A percentile compares a stretch with the other conserved stretches of the same genome.
Evolutionary conservation across 2,113 vertebrate species (phyloP).

Genomic region (Elephas maximus): DNA sequence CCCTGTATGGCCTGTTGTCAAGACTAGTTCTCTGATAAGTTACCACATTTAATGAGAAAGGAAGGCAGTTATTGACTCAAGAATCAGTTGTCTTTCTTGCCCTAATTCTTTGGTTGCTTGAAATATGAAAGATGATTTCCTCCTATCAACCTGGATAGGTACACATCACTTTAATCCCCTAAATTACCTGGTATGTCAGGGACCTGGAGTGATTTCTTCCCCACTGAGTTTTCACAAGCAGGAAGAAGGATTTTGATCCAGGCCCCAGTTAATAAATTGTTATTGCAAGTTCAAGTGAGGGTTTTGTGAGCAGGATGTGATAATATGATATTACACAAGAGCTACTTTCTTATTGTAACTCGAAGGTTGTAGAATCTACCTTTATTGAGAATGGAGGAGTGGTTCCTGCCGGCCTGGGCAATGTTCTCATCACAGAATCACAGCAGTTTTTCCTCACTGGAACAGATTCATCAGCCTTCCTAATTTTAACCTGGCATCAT

Average conservation of each 20-base stretch:
- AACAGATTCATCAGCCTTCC: not conserved
- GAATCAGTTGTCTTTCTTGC: not conserved
- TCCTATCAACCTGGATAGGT: slow-evolving; percentile 7
- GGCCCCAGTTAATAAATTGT: not conserved
- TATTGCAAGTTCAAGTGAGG: not conserved
- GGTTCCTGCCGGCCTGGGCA: not conserved
- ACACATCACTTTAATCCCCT: not conserved
- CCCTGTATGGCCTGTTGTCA: fast-evolving
- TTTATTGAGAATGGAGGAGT: not conserved
- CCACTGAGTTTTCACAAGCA: not conserved
- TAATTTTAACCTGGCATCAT: not conserved
- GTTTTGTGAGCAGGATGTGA: not conserved
- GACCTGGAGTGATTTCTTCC: not conserved
- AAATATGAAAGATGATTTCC: not conserved
- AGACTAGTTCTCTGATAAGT: not conserved
- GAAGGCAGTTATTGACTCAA: not conserved
- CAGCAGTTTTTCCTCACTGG: not conserved
- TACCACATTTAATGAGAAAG: not conserved
- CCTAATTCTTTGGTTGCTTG: not conserved
- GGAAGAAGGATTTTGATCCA: not conserved
- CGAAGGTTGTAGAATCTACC: not conserved
- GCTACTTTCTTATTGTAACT: not conserved
- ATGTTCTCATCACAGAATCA: not conserved
- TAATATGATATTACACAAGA: not conserved
- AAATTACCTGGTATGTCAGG: not conserved